phyloP scores from a whole-genome alignment of 2,113 vertebrate species.

The Candoia aspera region DNA sequence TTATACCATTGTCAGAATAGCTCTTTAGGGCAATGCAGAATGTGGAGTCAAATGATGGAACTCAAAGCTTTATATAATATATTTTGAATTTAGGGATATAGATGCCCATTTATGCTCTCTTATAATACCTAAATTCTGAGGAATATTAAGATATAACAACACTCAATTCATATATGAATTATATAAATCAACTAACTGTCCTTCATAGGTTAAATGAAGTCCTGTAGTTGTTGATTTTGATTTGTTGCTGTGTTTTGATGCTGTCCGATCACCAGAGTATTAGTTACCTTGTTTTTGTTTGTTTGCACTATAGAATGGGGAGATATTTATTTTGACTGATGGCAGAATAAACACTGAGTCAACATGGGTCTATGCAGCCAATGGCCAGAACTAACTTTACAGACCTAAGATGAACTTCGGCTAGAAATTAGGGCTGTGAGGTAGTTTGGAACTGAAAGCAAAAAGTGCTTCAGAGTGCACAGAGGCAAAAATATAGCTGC shows the following conservation, averaged over 20 bases:
- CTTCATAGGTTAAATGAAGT: not conserved
- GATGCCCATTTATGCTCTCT: not conserved
- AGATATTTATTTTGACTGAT: not conserved
- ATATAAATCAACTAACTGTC: not conserved
- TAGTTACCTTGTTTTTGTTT: not conserved
- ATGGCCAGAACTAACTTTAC: no score
- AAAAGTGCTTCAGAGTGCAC: not conserved
- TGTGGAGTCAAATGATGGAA: not conserved
- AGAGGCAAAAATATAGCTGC: not conserved
- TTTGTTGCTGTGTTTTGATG: not conserved
- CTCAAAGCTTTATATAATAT: not conserved
- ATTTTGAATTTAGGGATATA: not conserved
- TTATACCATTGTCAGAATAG: not conserved
- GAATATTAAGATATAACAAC: not conserved
- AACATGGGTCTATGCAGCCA: not conserved
- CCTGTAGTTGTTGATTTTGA: not conserved
- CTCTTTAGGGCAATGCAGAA: not conserved
- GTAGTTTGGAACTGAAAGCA: not conserved
- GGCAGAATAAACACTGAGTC: not conserved
- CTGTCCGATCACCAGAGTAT: not conserved
- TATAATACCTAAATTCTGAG: not conserved
- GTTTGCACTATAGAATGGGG: not conserved
- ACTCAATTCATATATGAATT: not conserved
- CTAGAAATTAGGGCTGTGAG: not conserved
- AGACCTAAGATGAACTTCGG: not conserved